Evolutionary conservation across 2,888 invertebrate genomes (phyloP).

Genomic region (Xanthostigma xanthostigma): DNA sequence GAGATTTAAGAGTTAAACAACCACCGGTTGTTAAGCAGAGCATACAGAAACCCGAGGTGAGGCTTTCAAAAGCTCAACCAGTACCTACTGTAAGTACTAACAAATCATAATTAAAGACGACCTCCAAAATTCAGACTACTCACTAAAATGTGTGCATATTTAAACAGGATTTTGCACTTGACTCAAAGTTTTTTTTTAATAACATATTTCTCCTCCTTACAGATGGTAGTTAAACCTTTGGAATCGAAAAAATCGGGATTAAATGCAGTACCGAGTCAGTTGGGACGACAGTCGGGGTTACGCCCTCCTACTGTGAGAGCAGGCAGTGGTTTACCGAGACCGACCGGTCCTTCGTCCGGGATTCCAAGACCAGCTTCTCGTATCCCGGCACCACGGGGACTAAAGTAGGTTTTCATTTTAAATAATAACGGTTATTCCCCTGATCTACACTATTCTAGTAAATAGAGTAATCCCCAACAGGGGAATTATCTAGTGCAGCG

Average conservation of each 20-base stretch:
- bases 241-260: conserved; percentile 4
- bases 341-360: conserved; percentile 18
- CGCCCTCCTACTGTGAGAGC: conserved; percentile 14
- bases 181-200: not conserved
- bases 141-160: not conserved
- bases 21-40: no score
- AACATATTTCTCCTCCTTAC: not conserved
- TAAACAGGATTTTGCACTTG: not conserved
- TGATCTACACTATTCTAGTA: not conserved
- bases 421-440: not conserved
- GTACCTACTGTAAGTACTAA: conserved; percentile 3
- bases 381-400: conserved; percentile 23
- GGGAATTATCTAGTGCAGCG: no score
- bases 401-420: conserved; percentile 12
- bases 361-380: conserved; percentile 25
- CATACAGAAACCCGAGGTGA: not conserved
- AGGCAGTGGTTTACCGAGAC: conserved; percentile 24
- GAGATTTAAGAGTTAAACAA: not conserved
- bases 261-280: conserved; percentile 13
- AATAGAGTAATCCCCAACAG: no score
- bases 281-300: not conserved
- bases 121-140: not conserved
- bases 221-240: conserved; percentile 11
- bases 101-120: not conserved
- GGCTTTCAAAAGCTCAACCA: not conserved